A percentile compares a stretch with the other conserved stretches of the same genome.
Conservation (phyloP, 2,113 vertebrate species). For the Apteryx owenii region DNA sequence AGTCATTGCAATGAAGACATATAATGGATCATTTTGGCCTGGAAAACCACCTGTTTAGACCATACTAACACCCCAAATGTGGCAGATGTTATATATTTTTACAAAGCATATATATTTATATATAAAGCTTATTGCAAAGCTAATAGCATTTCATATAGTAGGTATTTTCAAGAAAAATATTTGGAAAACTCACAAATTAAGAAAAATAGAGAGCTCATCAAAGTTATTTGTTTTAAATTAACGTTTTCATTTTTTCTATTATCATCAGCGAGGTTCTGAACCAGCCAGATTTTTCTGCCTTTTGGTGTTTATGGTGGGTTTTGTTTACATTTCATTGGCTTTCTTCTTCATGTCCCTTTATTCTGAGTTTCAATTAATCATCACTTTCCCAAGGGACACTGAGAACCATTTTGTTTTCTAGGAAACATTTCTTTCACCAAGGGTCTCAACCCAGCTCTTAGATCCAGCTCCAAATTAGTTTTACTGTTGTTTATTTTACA, state of each 20-base stretch:
- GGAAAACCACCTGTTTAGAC: not conserved
- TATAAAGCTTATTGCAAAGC: not conserved
- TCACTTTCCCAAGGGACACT: not conserved
- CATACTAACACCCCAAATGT: not conserved
- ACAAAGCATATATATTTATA: not conserved
- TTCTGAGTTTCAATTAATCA: not conserved
- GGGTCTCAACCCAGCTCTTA: not conserved
- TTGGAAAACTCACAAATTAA: not conserved
- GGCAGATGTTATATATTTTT: not conserved
- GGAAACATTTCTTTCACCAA: not conserved
- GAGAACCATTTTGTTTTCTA: constrained; percentile 5
- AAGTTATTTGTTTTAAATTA: not conserved
- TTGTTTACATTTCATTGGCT: not conserved
- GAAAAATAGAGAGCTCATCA: not conserved
- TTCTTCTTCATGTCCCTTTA: not conserved
- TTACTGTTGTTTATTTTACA: constrained; percentile 40
- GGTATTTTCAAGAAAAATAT: not conserved
- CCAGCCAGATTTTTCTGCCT: not conserved
- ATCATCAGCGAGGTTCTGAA: not conserved
- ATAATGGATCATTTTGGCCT: not conserved
- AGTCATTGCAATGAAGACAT: not conserved
- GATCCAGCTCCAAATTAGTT: not conserved
- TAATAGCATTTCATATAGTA: not conserved
- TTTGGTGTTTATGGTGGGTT: not conserved
- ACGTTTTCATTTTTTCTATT: not conserved